phyloP scores from a whole-genome alignment of 1,140 invertebrate species.

The Anoplolepis gracilipes region DNA sequence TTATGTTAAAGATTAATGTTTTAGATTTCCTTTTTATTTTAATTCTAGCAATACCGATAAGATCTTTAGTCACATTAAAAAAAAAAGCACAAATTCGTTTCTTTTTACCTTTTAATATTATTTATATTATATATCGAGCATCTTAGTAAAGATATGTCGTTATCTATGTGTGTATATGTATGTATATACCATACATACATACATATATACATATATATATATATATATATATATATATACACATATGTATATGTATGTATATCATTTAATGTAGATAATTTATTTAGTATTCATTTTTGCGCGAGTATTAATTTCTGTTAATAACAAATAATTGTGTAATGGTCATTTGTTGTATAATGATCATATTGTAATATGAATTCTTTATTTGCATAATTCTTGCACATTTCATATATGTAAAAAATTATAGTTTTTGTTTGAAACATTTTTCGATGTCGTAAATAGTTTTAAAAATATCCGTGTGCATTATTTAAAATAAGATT shows the following conservation, averaged over 20 bases:
- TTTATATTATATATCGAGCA: not conserved
- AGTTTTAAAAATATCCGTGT: no score
- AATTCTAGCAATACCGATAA: not conserved
- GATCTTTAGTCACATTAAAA: not conserved
- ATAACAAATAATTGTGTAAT: no score
- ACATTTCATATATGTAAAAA: not conserved
- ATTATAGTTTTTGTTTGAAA: no score
- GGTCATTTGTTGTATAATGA: not conserved
- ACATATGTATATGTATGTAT: no score
- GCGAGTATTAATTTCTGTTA: not conserved
- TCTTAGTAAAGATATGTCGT: conserved; percentile 12
- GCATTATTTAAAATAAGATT: no score
- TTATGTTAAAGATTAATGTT: no score
- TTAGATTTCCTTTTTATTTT: not conserved
- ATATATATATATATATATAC: no score
- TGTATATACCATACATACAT: no score
- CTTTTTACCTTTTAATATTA: conserved; percentile 19
- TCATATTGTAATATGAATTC: not conserved
- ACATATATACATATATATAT: no score
- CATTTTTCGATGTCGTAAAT: no score
- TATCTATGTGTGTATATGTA: not conserved
- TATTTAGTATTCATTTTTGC: not conserved
- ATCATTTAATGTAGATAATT: not conserved
- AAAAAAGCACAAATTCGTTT: conserved; percentile 15
- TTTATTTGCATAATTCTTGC: not conserved